Conservation (phyloP, 2,113 vertebrate species). For the Hucho hucho region DNA sequence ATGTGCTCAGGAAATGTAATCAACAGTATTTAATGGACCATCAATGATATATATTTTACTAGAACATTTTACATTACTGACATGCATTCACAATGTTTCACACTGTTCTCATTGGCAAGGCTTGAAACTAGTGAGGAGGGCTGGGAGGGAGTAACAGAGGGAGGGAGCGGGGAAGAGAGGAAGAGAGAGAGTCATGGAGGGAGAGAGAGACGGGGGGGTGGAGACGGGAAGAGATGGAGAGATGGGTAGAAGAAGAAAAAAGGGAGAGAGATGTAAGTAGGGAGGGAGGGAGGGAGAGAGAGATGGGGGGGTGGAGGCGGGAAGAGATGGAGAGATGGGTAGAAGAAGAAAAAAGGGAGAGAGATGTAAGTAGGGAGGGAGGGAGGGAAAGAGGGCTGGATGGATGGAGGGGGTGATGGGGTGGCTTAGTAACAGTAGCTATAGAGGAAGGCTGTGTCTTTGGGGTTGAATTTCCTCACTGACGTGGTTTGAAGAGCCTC, state of each 20-base stretch:
- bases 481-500: no score
- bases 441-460: no score
- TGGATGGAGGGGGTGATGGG: no score
- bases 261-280: conserved; percentile 22
- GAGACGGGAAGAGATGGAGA: background rate
- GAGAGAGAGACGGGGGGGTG: conserved; percentile 1
- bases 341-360: background rate
- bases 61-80: no score
- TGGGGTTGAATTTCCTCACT: no score
- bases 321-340: background rate
- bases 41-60: no score
- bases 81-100: no score
- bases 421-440: background rate
- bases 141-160: background rate
- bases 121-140: background rate
- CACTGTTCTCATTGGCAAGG: no score
- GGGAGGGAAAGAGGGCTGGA: background rate
- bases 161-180: background rate
- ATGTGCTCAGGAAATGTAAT: no score
- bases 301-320: conserved; percentile 11
- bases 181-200: conserved; percentile 33
- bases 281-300: conserved; percentile 36
- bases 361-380: conserved; percentile 13
- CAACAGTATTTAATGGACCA: no score
- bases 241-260: no score